Evolutionary conservation across 2,888 invertebrate species (phyloP).

Genomic region (Eupithecia abbreviata): DNA sequence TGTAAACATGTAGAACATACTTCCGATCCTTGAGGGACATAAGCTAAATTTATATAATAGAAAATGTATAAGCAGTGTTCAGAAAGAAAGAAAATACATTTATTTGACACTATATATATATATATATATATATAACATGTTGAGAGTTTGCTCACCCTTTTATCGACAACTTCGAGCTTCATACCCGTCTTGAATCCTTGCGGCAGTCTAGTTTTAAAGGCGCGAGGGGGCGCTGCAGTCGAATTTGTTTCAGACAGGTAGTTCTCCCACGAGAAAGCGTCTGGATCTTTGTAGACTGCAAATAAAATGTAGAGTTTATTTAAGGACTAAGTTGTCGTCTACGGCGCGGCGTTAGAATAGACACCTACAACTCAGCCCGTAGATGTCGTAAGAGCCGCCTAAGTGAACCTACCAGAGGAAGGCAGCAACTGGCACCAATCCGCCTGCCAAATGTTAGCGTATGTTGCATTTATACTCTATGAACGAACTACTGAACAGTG

Average conservation of each 20-base stretch:
- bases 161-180: conserved; percentile 95
- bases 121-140: too few relatives aligned
- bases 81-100: too few relatives aligned
- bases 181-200: conserved; percentile 92
- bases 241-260: conserved; percentile 91
- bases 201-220: conserved; percentile 91
- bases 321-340: not conserved
- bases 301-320: conserved; percentile 1
- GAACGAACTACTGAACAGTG: too few relatives aligned
- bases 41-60: not conserved
- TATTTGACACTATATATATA: too few relatives aligned
- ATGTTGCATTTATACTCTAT: too few relatives aligned
- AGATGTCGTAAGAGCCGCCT: too few relatives aligned
- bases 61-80: too few relatives aligned
- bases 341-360: too few relatives aligned
- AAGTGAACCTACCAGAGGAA: too few relatives aligned
- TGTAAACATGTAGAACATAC: not conserved
- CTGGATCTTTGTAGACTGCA: conserved; percentile 87
- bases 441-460: too few relatives aligned
- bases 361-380: too few relatives aligned
- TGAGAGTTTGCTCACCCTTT: conserved; percentile 76
- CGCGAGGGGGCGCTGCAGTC: conserved; percentile 89
- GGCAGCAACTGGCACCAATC: too few relatives aligned
- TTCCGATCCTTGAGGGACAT: not conserved
- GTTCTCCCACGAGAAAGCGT: conserved; percentile 92